Percentiles rank a stretch among this genome's conserved stretches.
phyloP scores from a whole-genome alignment of 2,797 vertebrate genomes.

The Champsocephalus gunnari region DNA sequence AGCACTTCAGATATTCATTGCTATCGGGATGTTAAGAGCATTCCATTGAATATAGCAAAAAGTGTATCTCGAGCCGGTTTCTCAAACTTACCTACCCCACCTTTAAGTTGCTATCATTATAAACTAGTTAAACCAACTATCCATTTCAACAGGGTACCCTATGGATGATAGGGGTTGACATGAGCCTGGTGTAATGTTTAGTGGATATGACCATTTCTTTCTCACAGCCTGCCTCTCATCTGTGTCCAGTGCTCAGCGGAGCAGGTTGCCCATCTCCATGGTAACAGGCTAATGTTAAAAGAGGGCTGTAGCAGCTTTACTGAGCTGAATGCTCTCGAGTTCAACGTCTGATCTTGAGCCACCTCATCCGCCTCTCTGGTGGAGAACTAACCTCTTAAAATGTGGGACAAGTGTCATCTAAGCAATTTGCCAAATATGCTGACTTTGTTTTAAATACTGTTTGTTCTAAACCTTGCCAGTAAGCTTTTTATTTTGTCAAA shows the following conservation, averaged over 20 bases:
- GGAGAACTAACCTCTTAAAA: conserved; percentile 36
- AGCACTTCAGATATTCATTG: too few relatives aligned
- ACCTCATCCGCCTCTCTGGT: conserved; percentile 43
- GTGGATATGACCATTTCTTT: not conserved
- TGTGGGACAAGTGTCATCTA: conserved; percentile 2
- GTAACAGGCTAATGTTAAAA: conserved; percentile 77
- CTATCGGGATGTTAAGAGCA: too few relatives aligned
- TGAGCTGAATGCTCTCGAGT: conserved; percentile 65
- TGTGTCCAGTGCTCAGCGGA: conserved; percentile 58
- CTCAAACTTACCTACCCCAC: too few relatives aligned
- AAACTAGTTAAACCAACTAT: not conserved
- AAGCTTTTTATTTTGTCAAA: not conserved
- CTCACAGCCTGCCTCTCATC: conserved; percentile 41
- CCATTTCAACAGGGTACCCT: not conserved
- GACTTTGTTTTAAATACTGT: conserved; percentile 9
- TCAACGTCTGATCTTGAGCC: conserved; percentile 46
- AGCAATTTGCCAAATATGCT: not conserved
- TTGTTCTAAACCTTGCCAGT: conserved; percentile 18
- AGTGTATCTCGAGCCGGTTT: too few relatives aligned
- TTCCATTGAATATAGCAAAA: too few relatives aligned
- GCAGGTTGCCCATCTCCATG: conserved; percentile 70
- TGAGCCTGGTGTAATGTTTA: not conserved
- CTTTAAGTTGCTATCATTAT: too few relatives aligned
- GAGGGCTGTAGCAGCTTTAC: conserved; percentile 41
- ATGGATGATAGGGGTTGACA: not conserved